Percentiles rank a stretch among this genome's conserved stretches.
Evolutionary conservation across 2,888 invertebrate species (phyloP).

Genomic region (Kryphioiulus occultus): DNA sequence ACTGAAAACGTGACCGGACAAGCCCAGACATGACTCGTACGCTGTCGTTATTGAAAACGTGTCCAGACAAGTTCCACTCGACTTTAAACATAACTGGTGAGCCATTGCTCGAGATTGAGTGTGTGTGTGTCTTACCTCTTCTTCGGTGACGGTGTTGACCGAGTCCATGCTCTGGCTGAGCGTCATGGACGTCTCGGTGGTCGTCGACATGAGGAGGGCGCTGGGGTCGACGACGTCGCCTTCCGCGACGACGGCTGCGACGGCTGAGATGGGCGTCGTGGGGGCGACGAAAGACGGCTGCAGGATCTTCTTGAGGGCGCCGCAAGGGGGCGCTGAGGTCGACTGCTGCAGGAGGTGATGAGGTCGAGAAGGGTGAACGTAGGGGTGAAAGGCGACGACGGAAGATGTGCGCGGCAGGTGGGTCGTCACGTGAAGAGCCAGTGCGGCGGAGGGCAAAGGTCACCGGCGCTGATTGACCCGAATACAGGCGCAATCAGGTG

Average conservation of each 20-base stretch:
- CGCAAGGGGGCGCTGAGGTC: constrained; percentile 24
- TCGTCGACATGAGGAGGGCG: constrained; percentile 51
- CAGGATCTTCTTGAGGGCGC: constrained; percentile 37
- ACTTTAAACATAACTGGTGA: no score
- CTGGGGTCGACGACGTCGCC: constrained; percentile 29
- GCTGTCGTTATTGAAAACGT: no score
- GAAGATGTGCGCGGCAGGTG: constrained; percentile 50
- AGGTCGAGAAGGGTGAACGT: background rate
- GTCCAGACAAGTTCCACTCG: no score
- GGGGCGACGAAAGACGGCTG: background rate
- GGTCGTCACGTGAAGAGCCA: constrained; percentile 53
- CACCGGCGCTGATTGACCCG: background rate
- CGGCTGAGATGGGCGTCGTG: constrained; percentile 17
- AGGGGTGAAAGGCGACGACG: constrained; percentile 52
- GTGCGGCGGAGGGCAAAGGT: constrained; percentile 47
- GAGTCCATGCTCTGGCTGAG: constrained; percentile 96
- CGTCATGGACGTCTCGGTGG: constrained; percentile 66
- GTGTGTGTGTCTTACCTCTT: constrained; percentile 93
- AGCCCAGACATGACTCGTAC: no score
- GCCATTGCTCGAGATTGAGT: no score
- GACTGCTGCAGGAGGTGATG: no score
- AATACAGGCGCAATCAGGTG: no score
- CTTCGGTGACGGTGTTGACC: constrained; percentile 95
- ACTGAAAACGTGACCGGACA: no score
- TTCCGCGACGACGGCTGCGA: constrained; percentile 29